Conservation (phyloP, 2,888 invertebrate genomes). For the Cancer borealis region DNA sequence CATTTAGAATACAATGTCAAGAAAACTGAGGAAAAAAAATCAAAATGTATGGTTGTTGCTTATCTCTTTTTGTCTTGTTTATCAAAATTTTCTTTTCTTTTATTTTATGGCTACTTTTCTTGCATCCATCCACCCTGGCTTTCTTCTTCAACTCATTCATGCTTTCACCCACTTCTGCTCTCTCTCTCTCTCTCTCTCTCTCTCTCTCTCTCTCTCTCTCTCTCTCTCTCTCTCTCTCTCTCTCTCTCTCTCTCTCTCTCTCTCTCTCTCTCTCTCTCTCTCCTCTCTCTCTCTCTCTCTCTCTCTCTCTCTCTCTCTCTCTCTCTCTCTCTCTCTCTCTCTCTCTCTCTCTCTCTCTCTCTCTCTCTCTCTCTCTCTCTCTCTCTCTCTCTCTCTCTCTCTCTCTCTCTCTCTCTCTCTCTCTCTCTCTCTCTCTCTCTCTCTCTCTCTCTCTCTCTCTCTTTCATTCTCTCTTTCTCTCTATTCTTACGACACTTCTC, state of each 20-base stretch:
- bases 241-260: neutral
- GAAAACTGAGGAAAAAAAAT: no score
- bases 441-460: neutral
- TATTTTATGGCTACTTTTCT: no score
- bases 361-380: neutral
- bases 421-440: neutral
- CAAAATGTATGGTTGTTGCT: neutral
- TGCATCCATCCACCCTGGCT: no score
- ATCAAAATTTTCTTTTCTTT: no score
- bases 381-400: neutral
- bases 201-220: neutral
- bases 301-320: conserved; percentile 20
- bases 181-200: neutral
- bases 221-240: neutral
- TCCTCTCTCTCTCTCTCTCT: conserved; percentile 2
- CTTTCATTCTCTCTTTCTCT: neutral
- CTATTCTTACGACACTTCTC: neutral
- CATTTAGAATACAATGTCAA: no score
- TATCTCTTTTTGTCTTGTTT: neutral
- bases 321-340: conserved; percentile 20
- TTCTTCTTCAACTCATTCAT: no score
- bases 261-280: neutral
- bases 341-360: conserved; percentile 20
- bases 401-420: neutral
- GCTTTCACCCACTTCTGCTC: neutral